Base-by-base conservation (phyloP, 92 coral and sea anemone genomes). In the Parazoanthus darwini region DNA sequence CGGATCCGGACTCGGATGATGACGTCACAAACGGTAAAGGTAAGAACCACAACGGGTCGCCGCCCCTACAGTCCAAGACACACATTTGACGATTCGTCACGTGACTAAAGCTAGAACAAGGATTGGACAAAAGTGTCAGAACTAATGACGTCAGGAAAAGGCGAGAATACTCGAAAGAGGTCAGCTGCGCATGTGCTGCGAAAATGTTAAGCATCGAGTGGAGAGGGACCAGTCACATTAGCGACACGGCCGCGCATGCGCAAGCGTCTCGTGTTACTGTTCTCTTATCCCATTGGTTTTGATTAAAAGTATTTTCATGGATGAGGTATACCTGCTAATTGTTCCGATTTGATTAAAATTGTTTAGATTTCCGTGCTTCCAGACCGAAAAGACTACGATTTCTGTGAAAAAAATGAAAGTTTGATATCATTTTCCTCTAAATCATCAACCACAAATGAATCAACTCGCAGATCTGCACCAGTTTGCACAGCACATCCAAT, bases 1-100 rank as follows among this genome's bases (percentile, higher is more conserved):
- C 85, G 50, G 96, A 89, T 18, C 74, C 93, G 6, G 98, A 93
- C 51, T 91, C 92, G 22, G 93, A 93, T 77, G 96, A 93, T 18
- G 98, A 95, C 85, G 86, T 74, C 35, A 81, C 94, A 8, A 91
- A 91, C 85, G 93, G 93, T 20, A 72, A 85, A 75, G n/a, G 75
- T 7, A 72, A 46, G 78, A 71, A 50, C 38, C 79, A 84, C 79
- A 84, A 71, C 65, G 67, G 22, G 33, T 84, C 63, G 18, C 79
- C 87, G 26, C 70, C 70, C 70, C 70, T 20, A 0, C 70, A 63
- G 70, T 3, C 70, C 26, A 63, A 63, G 70, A 63, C 70, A 63
- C 70, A 63, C 26, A 5, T 23, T 3, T 63, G 70, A 63, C 70
- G 8, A 18, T 63, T 63, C 7, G 25, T 23, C 70, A 63, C 70